Evolutionary conservation across 2,797 vertebrate species (phyloP), one percentile per base, ranked within the genome.

Genomic region (Sebastes diaconus): DNA sequence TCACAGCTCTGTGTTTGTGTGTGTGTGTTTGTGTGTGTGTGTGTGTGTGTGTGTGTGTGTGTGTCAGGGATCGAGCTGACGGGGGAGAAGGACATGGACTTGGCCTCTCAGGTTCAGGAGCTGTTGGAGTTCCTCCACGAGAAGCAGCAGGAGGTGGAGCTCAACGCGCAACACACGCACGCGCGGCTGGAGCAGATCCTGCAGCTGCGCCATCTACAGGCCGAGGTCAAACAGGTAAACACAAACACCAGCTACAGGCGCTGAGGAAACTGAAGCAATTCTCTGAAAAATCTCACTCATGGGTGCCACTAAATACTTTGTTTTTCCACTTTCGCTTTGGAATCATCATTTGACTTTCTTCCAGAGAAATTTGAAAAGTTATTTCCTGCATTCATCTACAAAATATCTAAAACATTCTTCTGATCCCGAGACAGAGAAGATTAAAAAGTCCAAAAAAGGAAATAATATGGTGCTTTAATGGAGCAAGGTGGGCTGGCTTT

Each of bases 71-170:
- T 99, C 22, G 98, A 99, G 92, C 94, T 99, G 86, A 98, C 98
- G 0, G 97, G 97, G 87, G 98, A 99, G 92, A 99, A 98, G 91
- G 98, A 99, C 92, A 96, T 98, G 80, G 98, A 99, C 92, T 90
- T 99, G 93, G 98, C 97, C 1, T 96, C 97, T 20, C 98, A 99
- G 94, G 98, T 99, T 18, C 98, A 99, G 94, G 98, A 99, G 77
- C 94, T 99, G 69, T 91, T 99, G 91, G 98, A 99, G 94, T 99
- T 99, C 86, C 97, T 99, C 71, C 98, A 99, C 1, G 98, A 99
- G 94, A 99, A 99, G 83, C 98, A 99, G 85, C 98, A 98, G 3
- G 98, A 99, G 77, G 93, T 99, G 88, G 98, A 99, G 61, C 93
- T 97, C 64, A 98, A 96, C 0, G 97, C 98, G 0, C 98, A 99